Evolutionary conservation across 2,797 vertebrate species (phyloP).

Genomic region (Coregonus sp.): DNA sequence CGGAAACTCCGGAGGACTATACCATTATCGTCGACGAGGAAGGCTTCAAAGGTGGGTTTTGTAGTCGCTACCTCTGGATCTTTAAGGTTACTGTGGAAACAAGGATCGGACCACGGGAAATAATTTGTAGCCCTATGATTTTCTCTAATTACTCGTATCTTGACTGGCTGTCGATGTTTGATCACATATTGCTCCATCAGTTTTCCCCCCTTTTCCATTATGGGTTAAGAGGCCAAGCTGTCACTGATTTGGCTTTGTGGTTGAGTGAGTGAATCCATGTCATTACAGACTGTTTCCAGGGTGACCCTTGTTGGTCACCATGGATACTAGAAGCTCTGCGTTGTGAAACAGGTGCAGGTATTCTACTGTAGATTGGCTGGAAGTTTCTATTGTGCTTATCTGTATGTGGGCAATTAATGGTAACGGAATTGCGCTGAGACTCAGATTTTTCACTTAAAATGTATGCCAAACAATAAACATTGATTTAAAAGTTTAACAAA

Average conservation of each 20-base stretch:
- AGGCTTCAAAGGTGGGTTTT: conserved; percentile 88
- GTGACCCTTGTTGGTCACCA: conserved; percentile 74
- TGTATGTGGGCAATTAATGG: not conserved
- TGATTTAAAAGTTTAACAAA: too few relatives aligned
- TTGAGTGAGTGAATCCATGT: conserved; percentile 62
- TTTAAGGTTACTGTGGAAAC: conserved; percentile 58
- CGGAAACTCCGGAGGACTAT: conserved; percentile 96
- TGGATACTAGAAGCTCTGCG: conserved; percentile 72
- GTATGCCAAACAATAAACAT: too few relatives aligned
- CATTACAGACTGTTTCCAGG: conserved; percentile 74
- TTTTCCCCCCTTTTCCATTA: conserved; percentile 36
- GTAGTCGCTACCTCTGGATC: conserved; percentile 21
- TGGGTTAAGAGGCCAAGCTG: conserved; percentile 52
- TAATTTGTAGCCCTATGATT: conserved; percentile 37
- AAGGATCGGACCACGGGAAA: conserved; percentile 16
- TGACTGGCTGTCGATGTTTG: conserved; percentile 62
- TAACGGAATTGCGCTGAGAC: too few relatives aligned
- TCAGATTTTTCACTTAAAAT: too few relatives aligned
- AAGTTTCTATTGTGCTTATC: conserved; percentile 29
- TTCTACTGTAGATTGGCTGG: conserved; percentile 43
- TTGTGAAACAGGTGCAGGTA: conserved; percentile 70
- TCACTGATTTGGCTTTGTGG: conserved; percentile 51
- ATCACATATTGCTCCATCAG: conserved; percentile 64
- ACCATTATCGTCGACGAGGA: conserved; percentile 97
- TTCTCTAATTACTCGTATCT: conserved; percentile 30